Evolutionary conservation across 2,888 invertebrate species (phyloP), one percentile per base, ranked within the genome.

Genomic region (Lasioglossum pauxillum): DNA sequence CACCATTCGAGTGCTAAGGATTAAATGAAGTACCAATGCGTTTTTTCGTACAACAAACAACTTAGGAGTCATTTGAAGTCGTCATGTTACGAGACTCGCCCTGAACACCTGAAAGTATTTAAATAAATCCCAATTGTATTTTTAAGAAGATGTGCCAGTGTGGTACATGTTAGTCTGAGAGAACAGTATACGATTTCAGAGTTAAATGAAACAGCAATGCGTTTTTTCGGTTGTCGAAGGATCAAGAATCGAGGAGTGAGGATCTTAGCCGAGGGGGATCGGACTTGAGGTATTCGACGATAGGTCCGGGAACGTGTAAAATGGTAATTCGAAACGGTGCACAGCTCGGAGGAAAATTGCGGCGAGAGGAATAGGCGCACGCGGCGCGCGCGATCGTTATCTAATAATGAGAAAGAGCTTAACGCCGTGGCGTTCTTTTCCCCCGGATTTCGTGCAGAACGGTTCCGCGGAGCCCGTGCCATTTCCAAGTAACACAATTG

Each of bases 401-500:
- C 82, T 79, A 77, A 82, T 64, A 86, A 79, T 44, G 77, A 78
- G 60, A 67, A 79, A 79, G 46, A 69, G 67, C 57, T 73, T 60
- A 23, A 69, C 77, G 77, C 67, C 8, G 53, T 53, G 71, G 27
- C 46, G 74, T 77, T 80, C 77, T 74, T 78, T 84, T 75, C 35
- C 23, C 12, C 35, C 41, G 31, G 60, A 49, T 67, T 64, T 80
- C 83, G 78, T 80, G 83, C 46, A 46, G 57, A 64, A 79, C 73
- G 72, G 16, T 75, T 79, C 72, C 75, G 38, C 75, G 79, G 69
- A 64, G 73, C 57, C n/a, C 69, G 44, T 57, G 46, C 67, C 82
- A 84, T 89, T 84, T 83, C 84, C 83, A 78, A 84, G 84, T 84
- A 90, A 83, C 81, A 82, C 81, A 86, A 90, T 90, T 75, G 83